Base-by-base conservation (phyloP, 1,140 invertebrate species). In the Dolichoris vasculosae region DNA sequence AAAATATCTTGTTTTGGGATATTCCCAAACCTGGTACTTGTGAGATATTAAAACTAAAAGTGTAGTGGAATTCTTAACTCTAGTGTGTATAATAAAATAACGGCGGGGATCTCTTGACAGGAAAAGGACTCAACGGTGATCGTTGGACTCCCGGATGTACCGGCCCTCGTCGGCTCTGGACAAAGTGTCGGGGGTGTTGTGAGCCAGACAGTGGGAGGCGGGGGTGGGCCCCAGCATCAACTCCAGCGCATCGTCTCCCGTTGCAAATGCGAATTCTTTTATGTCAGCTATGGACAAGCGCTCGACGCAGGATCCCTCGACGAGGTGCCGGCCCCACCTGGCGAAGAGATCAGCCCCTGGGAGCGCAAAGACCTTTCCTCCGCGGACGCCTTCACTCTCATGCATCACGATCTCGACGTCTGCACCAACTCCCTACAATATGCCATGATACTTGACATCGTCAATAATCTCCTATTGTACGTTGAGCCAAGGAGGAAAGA, bases 211-310 rank as follows among this genome's bases (percentile, higher is more conserved):
- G 98, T 99, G 2, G 98, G 98, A 13, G 97, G 97, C 8, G 95
- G 95, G n/a, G 95, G 95, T 75, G 94, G 94, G 2, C 88, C 90
- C 13, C 92, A 93, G 63, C 92, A 95, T 79, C 94, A 99, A 94
- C 93, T 99, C 8, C 98, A 99, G 94, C 94, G 99, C 73, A 99
- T 99, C 86, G 98, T 99, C 23, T 99, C 98, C 0, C 94, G 98
- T 11, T 99, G 99, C 94, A 97, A 97, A 90, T 99, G 99, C 93
- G 98, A 99, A 93, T 99, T 99, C 93, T 99, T 98, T 92, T 99
- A 99, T 92, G 98, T 98, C 51, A 97, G 97, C 82, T 99, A 99
- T 91, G 97, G 97, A 23, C 97, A 98, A 89, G 95, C 95, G 40
- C 94, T 97, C 30, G 96, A 97, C 92, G 95, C 95, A 0, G 95